phyloP scores from a whole-genome alignment of 2,797 vertebrate species.

The Salmo trutta region DNA sequence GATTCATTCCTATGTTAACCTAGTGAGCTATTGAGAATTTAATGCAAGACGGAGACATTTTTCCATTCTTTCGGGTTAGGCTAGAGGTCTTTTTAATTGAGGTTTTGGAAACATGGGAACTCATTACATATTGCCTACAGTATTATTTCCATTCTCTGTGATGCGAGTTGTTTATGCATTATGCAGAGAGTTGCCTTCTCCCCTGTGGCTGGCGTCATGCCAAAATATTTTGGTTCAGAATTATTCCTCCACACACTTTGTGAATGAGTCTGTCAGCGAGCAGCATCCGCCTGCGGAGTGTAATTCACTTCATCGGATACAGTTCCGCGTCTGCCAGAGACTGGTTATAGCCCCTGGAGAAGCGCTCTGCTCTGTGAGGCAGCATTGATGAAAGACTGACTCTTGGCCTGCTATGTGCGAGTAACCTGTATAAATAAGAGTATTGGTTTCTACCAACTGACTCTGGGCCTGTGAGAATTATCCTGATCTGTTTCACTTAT shows the following conservation, averaged over 20 bases:
- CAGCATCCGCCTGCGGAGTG: constrained; percentile 29
- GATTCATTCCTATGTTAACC: constrained; percentile 12
- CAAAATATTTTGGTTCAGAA: constrained; percentile 34
- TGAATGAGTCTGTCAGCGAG: constrained; percentile 50
- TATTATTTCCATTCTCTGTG: not conserved
- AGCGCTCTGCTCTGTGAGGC: constrained; percentile 30
- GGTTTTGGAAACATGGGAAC: not conserved
- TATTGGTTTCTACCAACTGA: not conserved
- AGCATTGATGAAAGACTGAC: constrained; percentile 45
- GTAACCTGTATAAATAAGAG: constrained; percentile 12
- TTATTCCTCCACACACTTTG: constrained; percentile 18
- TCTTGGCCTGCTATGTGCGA: constrained; percentile 34
- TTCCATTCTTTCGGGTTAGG: not conserved
- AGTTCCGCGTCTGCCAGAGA: constrained; percentile 38
- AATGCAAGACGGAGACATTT: not conserved
- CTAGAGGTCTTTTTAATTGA: not conserved
- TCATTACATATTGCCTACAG: no score
- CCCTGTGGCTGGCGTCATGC: not conserved
- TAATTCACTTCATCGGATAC: constrained; percentile 42
- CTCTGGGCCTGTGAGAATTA: not conserved
- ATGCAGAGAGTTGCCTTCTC: no score
- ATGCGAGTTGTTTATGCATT: not conserved
- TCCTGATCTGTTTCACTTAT: constrained; percentile 53
- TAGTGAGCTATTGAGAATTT: not conserved
- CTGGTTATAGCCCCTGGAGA: constrained; percentile 30